Evolutionary conservation across 2,797 vertebrate species (phyloP).

Genomic region (Poecilia gillii): DNA sequence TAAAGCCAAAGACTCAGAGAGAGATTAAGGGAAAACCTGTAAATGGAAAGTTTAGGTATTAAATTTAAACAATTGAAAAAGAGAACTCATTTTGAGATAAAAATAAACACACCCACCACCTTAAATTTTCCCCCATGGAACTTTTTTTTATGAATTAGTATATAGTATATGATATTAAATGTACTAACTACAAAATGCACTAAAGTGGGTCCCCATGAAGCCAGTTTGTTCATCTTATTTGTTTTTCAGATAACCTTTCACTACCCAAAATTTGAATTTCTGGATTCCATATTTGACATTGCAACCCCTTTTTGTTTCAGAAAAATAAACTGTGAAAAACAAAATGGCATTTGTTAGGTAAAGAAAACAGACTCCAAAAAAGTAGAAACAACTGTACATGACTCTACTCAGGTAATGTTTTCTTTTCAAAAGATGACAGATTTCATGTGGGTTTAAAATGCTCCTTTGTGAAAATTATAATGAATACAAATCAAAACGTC

Average conservation of each 20-base stretch:
- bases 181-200: background rate
- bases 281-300: background rate
- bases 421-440: background rate
- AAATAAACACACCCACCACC: background rate
- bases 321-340: background rate
- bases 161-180: background rate
- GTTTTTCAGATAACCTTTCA: background rate
- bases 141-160: background rate
- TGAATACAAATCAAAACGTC: background rate
- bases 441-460: background rate
- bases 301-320: background rate
- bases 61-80: no score
- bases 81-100: no score
- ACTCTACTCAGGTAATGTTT: background rate
- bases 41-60: no score
- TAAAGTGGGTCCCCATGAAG: background rate
- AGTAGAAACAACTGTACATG: background rate
- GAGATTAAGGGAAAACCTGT: no score
- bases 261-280: background rate
- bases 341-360: background rate
- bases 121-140: background rate
- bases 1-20: no score
- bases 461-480: background rate
- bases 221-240: background rate
- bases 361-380: background rate